Conservation (phyloP, 2,888 invertebrate genomes). For the Drosophila histrio region DNA sequence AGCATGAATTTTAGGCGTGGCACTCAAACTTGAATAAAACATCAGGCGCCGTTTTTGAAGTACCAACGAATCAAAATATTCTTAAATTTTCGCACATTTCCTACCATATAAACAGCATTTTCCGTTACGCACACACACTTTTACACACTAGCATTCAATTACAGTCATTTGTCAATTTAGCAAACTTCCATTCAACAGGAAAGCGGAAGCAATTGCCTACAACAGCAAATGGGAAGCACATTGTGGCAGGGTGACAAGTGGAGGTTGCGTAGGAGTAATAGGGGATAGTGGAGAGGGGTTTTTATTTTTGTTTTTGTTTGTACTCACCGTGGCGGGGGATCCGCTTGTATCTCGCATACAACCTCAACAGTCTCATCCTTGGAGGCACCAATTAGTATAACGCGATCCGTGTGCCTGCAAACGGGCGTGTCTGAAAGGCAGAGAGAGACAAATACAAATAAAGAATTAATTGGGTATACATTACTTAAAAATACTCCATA, state of each 20-base stretch:
- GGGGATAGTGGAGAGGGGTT: neutral
- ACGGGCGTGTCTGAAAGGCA: constrained; percentile 90
- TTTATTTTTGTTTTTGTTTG: constrained; percentile 14
- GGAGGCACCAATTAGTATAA: constrained; percentile 94
- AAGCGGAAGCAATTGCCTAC: constrained; percentile 78
- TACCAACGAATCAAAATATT: constrained; percentile 55
- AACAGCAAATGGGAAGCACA: constrained; percentile 36
- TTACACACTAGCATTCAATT: constrained; percentile 39
- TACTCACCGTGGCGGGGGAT: constrained; percentile 90
- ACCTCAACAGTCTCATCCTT: constrained; percentile 94
- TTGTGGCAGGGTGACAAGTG: neutral
- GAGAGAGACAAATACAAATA: neutral
- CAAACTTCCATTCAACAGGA: constrained; percentile 76
- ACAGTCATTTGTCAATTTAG: constrained; percentile 77
- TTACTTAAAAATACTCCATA: neutral
- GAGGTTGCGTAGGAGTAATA: neutral
- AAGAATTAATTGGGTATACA: neutral
- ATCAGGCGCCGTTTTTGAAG: constrained; percentile 29
- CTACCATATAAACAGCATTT: constrained; percentile 65
- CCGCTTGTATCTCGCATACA: constrained; percentile 95
- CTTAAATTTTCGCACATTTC: constrained; percentile 74
- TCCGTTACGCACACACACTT: constrained; percentile 49
- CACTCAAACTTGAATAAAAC: constrained; percentile 12
- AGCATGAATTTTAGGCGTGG: constrained; percentile 41
- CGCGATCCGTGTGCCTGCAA: constrained; percentile 89